Evolutionary conservation across 2,797 vertebrate species (phyloP).

Genomic region (Synaphobranchus kaupii): DNA sequence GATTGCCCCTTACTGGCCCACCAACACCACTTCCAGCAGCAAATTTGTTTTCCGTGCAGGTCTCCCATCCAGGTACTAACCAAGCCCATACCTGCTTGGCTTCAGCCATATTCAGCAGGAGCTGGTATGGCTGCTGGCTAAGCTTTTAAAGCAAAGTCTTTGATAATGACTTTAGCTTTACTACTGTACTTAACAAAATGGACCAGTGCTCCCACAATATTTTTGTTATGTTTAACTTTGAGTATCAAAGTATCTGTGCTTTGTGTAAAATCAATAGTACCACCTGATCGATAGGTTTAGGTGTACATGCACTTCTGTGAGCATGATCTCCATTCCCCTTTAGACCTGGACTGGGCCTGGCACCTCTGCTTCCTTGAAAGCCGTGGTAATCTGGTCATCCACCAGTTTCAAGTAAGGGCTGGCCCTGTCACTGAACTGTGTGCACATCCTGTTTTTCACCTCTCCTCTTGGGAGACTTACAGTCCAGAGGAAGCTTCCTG

Average conservation of each 20-base stretch:
- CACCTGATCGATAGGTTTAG: neutral
- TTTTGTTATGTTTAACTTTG: neutral
- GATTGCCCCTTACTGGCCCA: too few species aligned
- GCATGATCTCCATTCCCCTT: neutral
- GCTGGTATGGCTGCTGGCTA: too few species aligned
- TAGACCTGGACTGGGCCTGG: neutral
- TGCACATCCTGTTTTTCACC: constrained; percentile 53
- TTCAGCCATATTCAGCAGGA: too few species aligned
- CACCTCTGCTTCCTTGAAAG: neutral
- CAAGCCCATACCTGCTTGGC: too few species aligned
- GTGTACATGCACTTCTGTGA: neutral
- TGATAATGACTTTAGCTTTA: neutral
- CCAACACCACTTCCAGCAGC: too few species aligned
- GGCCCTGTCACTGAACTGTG: constrained; percentile 50
- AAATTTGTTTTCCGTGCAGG: too few species aligned
- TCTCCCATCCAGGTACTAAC: too few species aligned
- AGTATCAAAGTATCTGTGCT: neutral
- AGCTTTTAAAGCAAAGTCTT: neutral
- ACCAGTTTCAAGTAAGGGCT: constrained; percentile 50
- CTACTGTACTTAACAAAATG: neutral
- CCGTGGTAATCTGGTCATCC: constrained; percentile 14
- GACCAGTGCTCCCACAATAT: neutral
- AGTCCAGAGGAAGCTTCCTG: constrained; percentile 48
- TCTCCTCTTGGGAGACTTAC: neutral
- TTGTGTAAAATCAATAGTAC: neutral